A percentile compares a stretch with the other conserved stretches of the same genome.
Evolutionary conservation across 2,797 vertebrate species (phyloP).

Genomic region (Scolopax bukidnonensis): DNA sequence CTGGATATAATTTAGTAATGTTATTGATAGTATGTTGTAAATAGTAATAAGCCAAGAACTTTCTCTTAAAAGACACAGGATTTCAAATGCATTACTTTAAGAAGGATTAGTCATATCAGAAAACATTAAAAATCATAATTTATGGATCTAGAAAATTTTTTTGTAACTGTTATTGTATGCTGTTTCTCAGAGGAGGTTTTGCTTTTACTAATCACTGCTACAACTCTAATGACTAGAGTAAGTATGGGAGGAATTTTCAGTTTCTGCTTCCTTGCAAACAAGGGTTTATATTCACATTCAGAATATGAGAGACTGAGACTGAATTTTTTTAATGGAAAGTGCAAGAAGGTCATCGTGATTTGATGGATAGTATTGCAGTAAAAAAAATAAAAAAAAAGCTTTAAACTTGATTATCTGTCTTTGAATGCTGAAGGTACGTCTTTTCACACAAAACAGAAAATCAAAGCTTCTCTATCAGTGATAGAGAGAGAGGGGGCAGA

Average conservation of each 20-base stretch:
- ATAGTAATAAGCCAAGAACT: not conserved
- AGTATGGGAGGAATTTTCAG: constrained; percentile 12
- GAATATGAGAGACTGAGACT: not conserved
- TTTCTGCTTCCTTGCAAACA: not conserved
- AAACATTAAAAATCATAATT: not conserved
- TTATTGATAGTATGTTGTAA: not conserved
- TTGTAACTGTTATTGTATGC: not conserved
- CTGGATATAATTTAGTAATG: constrained; percentile 26
- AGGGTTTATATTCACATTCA: constrained; percentile 4
- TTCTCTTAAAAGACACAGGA: not conserved
- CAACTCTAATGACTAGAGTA: not conserved
- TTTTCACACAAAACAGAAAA: not conserved
- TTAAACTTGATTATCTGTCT: not conserved
- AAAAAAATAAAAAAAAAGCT: not conserved
- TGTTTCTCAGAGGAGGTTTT: not conserved
- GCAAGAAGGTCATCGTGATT: not conserved
- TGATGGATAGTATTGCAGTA: not conserved
- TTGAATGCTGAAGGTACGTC: not conserved
- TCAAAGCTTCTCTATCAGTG: not conserved
- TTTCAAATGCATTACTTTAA: not conserved
- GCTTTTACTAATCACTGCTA: not conserved
- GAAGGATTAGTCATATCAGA: not conserved
- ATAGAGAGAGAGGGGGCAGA: not conserved
- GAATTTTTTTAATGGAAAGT: constrained; percentile 10
- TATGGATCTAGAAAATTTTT: not conserved